These are phyloP conservation scores for Apis laboriosa DNA, from an alignment of 1,140 invertebrate genomes.

Conservation along the genomic window DNA sequence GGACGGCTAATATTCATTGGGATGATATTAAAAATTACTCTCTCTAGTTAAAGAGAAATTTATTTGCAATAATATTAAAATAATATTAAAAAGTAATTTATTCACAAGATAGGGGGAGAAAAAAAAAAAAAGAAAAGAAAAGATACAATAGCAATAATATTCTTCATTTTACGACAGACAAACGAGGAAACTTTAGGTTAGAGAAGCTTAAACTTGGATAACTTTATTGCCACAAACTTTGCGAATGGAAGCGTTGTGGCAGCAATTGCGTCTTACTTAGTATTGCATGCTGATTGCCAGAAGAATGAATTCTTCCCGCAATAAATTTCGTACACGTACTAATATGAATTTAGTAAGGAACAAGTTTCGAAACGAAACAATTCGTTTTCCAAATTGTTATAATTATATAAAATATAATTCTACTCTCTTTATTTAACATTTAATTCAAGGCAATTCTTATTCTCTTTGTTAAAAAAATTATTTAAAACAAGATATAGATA, in stretches of 20 bases:
- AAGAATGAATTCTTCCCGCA: slow-evolving; percentile 6
- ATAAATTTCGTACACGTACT: slow-evolving; percentile 9
- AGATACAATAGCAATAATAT: neutral
- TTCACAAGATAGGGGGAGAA: neutral
- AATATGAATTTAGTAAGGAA: slow-evolving; percentile 18
- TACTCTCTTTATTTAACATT: too few species aligned
- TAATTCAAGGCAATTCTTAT: too few species aligned
- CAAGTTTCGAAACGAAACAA: neutral
- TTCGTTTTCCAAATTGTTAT: neutral
- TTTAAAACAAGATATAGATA: too few species aligned
- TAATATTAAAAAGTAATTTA: neutral
- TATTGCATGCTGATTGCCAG: slow-evolving; percentile 29
- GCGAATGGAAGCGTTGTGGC: slow-evolving; percentile 8
- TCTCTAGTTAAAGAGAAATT: neutral
- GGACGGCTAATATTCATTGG: too few species aligned
- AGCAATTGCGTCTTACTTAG: slow-evolving; percentile 23
- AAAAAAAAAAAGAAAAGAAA: too few species aligned
- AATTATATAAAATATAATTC: too few species aligned
- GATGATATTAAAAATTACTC: neutral
- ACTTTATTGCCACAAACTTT: slow-evolving; percentile 28
- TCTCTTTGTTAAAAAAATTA: too few species aligned
- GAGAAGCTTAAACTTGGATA: slow-evolving; percentile 29
- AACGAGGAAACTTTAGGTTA: slow-evolving; percentile 36
- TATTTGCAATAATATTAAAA: neutral
- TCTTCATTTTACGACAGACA: slow-evolving; percentile 14